Percentiles rank a stretch among this genome's conserved stretches.
Evolutionary conservation across 1,140 invertebrate genomes (phyloP).

Genomic region (Tetragonula clypearis): DNA sequence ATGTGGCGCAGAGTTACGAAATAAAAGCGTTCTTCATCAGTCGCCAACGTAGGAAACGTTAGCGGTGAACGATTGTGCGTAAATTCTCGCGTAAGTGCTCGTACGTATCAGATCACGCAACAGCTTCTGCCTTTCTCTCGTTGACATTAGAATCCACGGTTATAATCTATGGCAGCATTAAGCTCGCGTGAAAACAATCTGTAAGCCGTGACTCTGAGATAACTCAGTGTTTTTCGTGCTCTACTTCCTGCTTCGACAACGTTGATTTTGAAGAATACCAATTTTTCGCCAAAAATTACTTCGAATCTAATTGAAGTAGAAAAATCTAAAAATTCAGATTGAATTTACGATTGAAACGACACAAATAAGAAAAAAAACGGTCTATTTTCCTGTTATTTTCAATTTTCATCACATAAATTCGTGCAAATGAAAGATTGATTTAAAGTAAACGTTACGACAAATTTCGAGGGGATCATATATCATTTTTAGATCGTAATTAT

Average conservation of each 20-base stretch:
- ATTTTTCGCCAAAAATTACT: neutral
- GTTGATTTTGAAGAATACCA: neutral
- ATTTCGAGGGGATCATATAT: too few relatives aligned
- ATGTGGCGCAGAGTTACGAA: neutral
- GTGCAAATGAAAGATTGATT: too few relatives aligned
- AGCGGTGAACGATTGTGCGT: slow-evolving; percentile 25
- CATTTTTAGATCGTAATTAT: too few relatives aligned
- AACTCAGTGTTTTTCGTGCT: neutral
- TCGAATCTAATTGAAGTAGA: too few relatives aligned
- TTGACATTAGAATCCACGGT: slow-evolving; percentile 55
- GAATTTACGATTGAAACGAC: too few relatives aligned
- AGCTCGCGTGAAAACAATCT: slow-evolving; percentile 15
- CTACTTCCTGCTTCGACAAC: neutral
- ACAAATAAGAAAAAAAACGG: too few relatives aligned
- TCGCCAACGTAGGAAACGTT: neutral
- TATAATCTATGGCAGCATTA: slow-evolving; percentile 48
- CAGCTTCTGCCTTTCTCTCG: slow-evolving; percentile 47
- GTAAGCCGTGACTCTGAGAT: neutral
- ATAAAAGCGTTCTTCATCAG: slow-evolving; percentile 7
- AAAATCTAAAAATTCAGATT: too few relatives aligned
- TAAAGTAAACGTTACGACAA: too few relatives aligned
- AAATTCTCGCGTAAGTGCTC: slow-evolving; percentile 35
- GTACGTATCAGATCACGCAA: slow-evolving; percentile 27
- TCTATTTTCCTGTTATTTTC: too few relatives aligned
- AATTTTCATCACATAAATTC: too few relatives aligned